Conservation (phyloP, 1,140 invertebrate species). For the Drosophila yakuba region DNA sequence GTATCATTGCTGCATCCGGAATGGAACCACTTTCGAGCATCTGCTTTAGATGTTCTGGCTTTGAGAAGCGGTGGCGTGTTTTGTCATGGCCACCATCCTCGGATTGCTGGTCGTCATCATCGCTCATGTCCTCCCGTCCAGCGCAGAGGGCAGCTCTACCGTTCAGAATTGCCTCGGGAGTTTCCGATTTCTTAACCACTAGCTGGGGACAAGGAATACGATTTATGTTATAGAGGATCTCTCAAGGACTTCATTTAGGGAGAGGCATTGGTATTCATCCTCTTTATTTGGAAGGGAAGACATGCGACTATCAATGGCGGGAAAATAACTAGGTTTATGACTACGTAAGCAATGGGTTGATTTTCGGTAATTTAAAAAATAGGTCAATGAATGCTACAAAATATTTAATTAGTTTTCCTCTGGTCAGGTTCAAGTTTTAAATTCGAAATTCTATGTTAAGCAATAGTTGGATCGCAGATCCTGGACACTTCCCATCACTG, state of each 20-base stretch:
- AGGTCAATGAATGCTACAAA: not conserved
- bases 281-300: not conserved
- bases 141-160: slow-evolving; percentile 92
- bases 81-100: slow-evolving; percentile 79
- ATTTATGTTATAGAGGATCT: slow-evolving; percentile 23
- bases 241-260: not conserved
- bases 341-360: not conserved
- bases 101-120: slow-evolving; percentile 88
- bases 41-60: slow-evolving; percentile 89
- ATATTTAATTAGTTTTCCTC: not conserved
- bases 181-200: slow-evolving; percentile 87
- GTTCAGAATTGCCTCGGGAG: slow-evolving; percentile 88
- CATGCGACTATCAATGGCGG: slow-evolving; percentile 31
- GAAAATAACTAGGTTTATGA: not conserved
- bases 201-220: slow-evolving; percentile 74
- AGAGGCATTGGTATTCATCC: slow-evolving; percentile 14
- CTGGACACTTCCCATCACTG: slow-evolving; percentile 15
- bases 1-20: slow-evolving; percentile 98
- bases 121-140: slow-evolving; percentile 90
- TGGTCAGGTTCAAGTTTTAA: not conserved
- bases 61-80: slow-evolving; percentile 86
- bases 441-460: no score
- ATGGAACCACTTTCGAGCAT: slow-evolving; percentile 94
- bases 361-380: not conserved
- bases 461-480: no score